Evolutionary conservation across 2,888 invertebrate species (phyloP).

Genomic region (Hypolimnas misippus): DNA sequence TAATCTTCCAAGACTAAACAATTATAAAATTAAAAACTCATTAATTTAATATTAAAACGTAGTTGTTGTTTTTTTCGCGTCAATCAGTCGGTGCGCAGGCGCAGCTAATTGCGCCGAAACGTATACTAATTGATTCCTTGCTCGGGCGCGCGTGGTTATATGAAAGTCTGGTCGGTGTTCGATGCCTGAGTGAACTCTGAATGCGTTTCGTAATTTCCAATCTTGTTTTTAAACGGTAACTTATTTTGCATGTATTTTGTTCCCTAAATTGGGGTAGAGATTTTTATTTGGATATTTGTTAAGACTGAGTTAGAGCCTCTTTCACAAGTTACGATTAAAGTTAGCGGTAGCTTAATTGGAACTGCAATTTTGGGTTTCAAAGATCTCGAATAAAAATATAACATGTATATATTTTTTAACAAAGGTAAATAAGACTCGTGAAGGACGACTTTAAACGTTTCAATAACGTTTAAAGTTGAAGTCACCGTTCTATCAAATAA

Average conservation of each 20-base stretch:
- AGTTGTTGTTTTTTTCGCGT: constrained; percentile 26
- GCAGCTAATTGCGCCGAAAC: constrained; percentile 43
- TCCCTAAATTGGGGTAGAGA: background rate
- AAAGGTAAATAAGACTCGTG: too few species aligned
- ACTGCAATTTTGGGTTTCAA: too few species aligned
- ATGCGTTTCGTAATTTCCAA: constrained; percentile 4
- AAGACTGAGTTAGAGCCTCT: background rate
- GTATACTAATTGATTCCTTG: constrained; percentile 43
- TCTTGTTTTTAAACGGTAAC: background rate
- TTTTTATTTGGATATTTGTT: background rate
- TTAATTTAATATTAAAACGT: constrained; percentile 14
- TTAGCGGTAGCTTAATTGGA: too few species aligned
- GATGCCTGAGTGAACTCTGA: constrained; percentile 32
- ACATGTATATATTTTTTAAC: too few species aligned
- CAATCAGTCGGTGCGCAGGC: constrained; percentile 31
- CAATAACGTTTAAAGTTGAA: too few species aligned
- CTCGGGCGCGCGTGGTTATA: constrained; percentile 40
- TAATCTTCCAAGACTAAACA: background rate
- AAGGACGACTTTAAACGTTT: too few species aligned
- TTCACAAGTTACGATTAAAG: too few species aligned
- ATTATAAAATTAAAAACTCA: constrained; percentile 10
- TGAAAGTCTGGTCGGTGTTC: constrained; percentile 31
- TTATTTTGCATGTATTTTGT: background rate
- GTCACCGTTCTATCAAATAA: too few species aligned
- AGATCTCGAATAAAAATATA: too few species aligned